These are phyloP conservation scores for Phylloscopus trochiloides DNA, from an alignment of 2,113 vertebrate species.

Conservation along the genomic window DNA sequence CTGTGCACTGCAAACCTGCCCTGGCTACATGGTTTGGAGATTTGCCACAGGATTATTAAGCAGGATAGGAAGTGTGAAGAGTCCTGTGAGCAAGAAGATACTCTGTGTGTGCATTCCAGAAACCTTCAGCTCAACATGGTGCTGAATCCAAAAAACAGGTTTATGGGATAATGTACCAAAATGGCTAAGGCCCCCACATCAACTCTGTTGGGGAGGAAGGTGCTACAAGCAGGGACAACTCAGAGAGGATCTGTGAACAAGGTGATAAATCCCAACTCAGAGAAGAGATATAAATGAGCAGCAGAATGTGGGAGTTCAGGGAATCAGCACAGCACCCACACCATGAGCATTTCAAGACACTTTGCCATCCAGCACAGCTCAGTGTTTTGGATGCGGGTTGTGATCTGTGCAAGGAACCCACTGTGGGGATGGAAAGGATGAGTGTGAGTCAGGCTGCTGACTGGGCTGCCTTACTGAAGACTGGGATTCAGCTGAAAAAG, in stretches of 20 bases:
- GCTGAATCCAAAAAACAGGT: not conserved
- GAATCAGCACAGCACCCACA: not conserved
- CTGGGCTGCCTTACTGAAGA: not conserved
- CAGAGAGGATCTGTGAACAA: not conserved
- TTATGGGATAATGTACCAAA: not conserved
- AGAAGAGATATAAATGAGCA: conserved; percentile 46
- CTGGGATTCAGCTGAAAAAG: not conserved
- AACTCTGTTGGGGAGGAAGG: not conserved
- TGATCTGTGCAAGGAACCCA: not conserved
- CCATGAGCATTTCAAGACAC: not conserved
- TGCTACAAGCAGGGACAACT: not conserved
- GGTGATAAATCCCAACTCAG: not conserved
- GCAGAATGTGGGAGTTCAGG: not conserved
- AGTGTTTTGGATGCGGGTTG: not conserved
- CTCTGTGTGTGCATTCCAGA: not conserved
- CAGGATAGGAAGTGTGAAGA: not conserved
- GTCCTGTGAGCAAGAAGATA: not conserved
- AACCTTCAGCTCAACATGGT: not conserved
- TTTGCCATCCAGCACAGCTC: not conserved
- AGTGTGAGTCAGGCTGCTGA: not conserved
- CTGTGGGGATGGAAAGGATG: not conserved
- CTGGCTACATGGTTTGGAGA: not conserved
- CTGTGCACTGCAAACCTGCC: not conserved
- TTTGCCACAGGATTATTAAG: not conserved
- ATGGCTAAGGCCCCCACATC: not conserved